Conservation (phyloP, 2,888 invertebrate species). For the Allygus modestus region DNA sequence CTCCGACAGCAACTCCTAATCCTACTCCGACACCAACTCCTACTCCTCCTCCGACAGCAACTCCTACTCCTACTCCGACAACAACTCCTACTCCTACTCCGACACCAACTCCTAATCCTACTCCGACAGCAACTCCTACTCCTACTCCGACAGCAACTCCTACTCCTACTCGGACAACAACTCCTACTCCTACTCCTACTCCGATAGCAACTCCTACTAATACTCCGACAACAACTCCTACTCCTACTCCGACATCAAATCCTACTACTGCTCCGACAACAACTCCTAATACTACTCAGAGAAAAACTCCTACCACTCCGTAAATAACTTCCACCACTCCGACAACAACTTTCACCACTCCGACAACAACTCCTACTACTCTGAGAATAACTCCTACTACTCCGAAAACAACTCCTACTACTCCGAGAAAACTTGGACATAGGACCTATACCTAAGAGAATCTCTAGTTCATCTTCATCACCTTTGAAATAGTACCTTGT, state of each 20-base stretch:
- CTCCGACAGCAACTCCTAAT: neutral
- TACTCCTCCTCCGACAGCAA: neutral
- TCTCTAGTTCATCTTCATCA: no score
- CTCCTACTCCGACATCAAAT: no score
- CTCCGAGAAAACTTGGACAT: no score
- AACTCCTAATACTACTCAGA: no score
- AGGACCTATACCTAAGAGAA: no score
- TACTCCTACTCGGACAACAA: neutral
- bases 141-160: neutral
- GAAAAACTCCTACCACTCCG: neutral
- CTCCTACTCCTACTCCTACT: neutral
- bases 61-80: neutral
- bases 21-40: neutral
- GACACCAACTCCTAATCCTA: neutral
- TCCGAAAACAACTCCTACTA: neutral
- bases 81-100: neutral
- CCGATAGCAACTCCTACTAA: no score
- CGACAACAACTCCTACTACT: neutral
- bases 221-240: no score
- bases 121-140: neutral
- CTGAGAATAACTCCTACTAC: neutral
- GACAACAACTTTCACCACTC: neutral
- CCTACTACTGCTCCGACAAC: no score
- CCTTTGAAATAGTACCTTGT: no score
- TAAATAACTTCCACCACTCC: slow-evolving; percentile 23